These are phyloP conservation scores for Synodontis membranacea DNA, from an alignment of 2,113 vertebrate species.

Conservation along the genomic window DNA sequence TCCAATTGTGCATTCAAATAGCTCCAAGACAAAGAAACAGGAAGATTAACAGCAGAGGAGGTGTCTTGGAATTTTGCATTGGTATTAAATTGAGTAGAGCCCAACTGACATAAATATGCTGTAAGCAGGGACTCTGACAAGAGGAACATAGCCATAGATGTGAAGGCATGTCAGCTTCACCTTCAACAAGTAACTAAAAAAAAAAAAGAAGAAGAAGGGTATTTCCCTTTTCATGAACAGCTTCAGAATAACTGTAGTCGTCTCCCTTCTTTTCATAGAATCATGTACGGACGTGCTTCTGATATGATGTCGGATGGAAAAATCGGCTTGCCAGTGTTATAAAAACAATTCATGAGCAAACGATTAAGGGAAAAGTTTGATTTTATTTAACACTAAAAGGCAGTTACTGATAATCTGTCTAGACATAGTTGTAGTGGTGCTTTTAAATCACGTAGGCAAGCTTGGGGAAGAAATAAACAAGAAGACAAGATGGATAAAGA, in stretches of 20 bases:
- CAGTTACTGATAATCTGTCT: not conserved
- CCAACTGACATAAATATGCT: not conserved
- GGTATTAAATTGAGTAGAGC: not conserved
- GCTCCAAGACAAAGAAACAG: not conserved
- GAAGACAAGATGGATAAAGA: not conserved
- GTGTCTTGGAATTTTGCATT: not conserved
- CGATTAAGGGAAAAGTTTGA: slow-evolving; percentile 28
- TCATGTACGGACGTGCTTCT: not conserved
- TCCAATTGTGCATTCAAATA: not conserved
- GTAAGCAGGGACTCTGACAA: not conserved
- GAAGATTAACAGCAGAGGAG: not conserved
- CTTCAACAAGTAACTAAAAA: slow-evolving; percentile 53
- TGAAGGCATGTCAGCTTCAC: not conserved
- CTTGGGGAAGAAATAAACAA: not conserved
- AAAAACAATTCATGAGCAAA: slow-evolving; percentile 48
- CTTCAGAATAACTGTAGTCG: slow-evolving; percentile 74
- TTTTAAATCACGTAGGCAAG: not conserved
- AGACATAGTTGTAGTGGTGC: not conserved
- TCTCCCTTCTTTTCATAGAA: slow-evolving; percentile 62
- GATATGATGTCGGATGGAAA: slow-evolving; percentile 64
- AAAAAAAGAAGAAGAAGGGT: too few relatives aligned
- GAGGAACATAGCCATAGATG: not conserved
- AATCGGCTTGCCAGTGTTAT: slow-evolving; percentile 21
- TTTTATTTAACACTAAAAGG: not conserved
- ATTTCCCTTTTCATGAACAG: slow-evolving; percentile 77